A percentile compares a stretch with the other conserved stretches of the same genome.
Conservation (phyloP, 2,113 vertebrate species). For the Larimichthys crocea region DNA sequence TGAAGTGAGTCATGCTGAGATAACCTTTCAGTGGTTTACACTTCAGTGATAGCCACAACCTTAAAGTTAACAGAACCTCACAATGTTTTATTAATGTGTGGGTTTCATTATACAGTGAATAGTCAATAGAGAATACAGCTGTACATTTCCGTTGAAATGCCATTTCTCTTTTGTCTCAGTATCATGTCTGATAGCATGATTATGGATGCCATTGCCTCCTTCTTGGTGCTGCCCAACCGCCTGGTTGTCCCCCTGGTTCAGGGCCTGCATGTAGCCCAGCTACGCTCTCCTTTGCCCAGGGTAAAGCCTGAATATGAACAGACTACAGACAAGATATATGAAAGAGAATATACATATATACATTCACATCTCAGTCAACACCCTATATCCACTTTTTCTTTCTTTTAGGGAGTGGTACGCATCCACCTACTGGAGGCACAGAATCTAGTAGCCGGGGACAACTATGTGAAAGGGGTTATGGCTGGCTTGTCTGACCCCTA, state of each 20-base stretch:
- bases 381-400: not conserved
- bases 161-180: conserved; percentile 70
- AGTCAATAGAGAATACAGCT: not conserved
- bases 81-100: not conserved
- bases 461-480: conserved; percentile 90
- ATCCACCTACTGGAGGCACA: conserved; percentile 89
- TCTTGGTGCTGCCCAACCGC: conserved; percentile 93
- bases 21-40: not conserved
- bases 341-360: not conserved
- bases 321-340: conserved; percentile 9
- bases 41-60: not conserved
- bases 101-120: not conserved
- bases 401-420: conserved; percentile 89
- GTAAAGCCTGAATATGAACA: conserved; percentile 75
- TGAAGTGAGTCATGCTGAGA: conserved; percentile 86
- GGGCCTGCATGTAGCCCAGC: conserved; percentile 88
- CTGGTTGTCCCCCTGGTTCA: conserved; percentile 90
- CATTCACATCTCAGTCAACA: not conserved
- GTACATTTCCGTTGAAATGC: not conserved
- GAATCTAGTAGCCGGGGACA: conserved; percentile 89
- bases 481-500: conserved; percentile 94
- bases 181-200: conserved; percentile 93
- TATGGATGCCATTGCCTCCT: conserved; percentile 94
- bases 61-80: not conserved
- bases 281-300: conserved; percentile 92